Evolutionary conservation across 2,888 invertebrate genomes (phyloP), one percentile per base, ranked within the genome.

Genomic region (Dryobotodes eremita): DNA sequence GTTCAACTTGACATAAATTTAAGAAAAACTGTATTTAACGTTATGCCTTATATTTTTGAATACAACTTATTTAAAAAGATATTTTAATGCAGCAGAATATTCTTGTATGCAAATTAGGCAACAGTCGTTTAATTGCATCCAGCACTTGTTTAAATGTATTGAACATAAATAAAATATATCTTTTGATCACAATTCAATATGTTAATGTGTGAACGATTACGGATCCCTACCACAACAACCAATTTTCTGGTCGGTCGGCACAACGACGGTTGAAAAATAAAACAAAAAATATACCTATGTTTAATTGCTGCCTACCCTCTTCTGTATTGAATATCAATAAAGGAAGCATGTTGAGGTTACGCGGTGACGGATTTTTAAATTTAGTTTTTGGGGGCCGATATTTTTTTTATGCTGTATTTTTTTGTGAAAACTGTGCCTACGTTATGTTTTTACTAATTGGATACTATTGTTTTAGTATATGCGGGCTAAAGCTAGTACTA

Each of bases 301-400:
- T 88, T 89, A 89, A 91, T 91, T 89, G 87, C 80, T 64, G 69
- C 82, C 71, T 79, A 77, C 75, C 77, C 84, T 81, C 78, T 83
- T 79, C 88, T 85, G 85, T 76, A 88, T 87, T 86, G 80, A 84
- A 89, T 89, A 85, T 84, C 87, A 89, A 85, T 89, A 83, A 82
- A 81, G 76, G 64, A 69, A 42, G 81, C 77, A 89, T 78, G 83
- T 88, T 79, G 70, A 81, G 68, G 82, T 65, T 88, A 86, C 81
- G 83, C 74, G 26, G 53, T 77, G 78, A n/a, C 68, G 62, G 15
- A 23, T 57, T 75, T n/a, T 71, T 55, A 11, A 64, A 69, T 64
- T 71, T 42, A 0, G 57, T 71, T 76, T 71, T 36, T 64, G 10
- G 13, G 2, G 23, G 11, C 20, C 6, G 20, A 64, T 50, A 13